A percentile compares a stretch with the other conserved stretches of the same genome.
These are phyloP conservation scores for Ptyas mucosa DNA, from an alignment of 2,113 vertebrate genomes.

Conservation along the genomic window DNA sequence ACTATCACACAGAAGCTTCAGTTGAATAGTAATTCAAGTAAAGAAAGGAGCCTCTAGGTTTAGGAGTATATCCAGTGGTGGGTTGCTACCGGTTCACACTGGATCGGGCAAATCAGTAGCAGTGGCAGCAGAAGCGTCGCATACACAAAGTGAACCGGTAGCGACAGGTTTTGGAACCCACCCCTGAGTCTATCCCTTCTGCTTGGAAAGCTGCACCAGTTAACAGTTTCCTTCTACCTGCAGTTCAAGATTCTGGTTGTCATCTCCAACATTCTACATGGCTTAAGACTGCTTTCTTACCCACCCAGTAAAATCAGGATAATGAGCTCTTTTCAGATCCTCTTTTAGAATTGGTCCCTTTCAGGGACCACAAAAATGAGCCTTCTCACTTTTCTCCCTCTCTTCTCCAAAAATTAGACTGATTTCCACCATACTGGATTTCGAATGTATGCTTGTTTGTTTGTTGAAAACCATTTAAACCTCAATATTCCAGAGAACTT, in stretches of 20 bases:
- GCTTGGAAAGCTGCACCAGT: background rate
- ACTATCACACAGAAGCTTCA: background rate
- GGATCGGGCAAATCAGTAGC: too few relatives aligned
- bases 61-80: too few relatives aligned
- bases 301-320: background rate
- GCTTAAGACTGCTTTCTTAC: background rate
- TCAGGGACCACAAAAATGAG: background rate
- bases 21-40: background rate
- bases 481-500: background rate
- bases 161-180: too few relatives aligned
- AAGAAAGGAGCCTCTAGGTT: background rate
- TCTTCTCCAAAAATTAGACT: background rate
- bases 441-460: background rate
- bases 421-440: background rate
- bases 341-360: background rate
- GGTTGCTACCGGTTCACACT: too few relatives aligned
- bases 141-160: too few relatives aligned
- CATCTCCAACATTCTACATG: background rate
- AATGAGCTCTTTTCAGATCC: background rate
- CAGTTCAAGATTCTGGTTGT: background rate
- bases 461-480: background rate
- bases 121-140: rapidly evolving
- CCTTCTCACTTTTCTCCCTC: background rate
- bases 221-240: background rate
- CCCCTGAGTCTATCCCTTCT: background rate